Evolutionary conservation across 2,113 vertebrate genomes (phyloP), one percentile per base, ranked within the genome.

Genomic region (Tragelaphus scriptus): DNA sequence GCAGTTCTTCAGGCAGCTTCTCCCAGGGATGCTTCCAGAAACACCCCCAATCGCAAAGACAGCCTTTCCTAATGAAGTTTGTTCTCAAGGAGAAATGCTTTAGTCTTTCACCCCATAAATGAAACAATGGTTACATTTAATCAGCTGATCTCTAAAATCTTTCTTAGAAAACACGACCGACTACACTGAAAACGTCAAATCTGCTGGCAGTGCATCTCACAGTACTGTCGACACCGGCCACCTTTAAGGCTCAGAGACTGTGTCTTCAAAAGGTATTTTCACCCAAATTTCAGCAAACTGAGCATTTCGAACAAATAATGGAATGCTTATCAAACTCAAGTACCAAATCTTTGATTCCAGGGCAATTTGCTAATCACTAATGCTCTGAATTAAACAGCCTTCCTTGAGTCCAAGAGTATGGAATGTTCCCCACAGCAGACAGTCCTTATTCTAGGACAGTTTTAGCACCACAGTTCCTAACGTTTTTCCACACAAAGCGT

Each of bases 171-270:
- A 98, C 91, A 88, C 53, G 47, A 56, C 61, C 59, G 7, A 95
- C 97, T 61, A 47, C 84, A 94, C 71, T 79, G 95, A 97, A 98
- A 97, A 44, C 26, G 95, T 68, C 87, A 32, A 2, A 36, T 97
- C 97, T 97, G 98, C 98, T 98, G 98, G 98, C 97, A 98, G 97
- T 98, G 97, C 97, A 96, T 98, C 97, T 90, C 98, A 98, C 97
- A 98, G 97, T 97, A 97, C 97, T 97, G 91, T 98, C 75, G 0
- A 19, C 94, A 81, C 91, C 96, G 93, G 98, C 98, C 98, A 91
- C 82, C 97, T 77, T 98, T 98, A 98, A 98, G 98, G 98, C 98
- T 98, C 96, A 95, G 97, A 98, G 88, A 97, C 65, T 5, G 0
- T 30, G 71, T 97, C 97, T 97, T 85, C 79, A 81, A 91, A 88